Evolutionary conservation across 2,888 invertebrate genomes (phyloP), one percentile per base, ranked within the genome.

Genomic region (Dinocampus coccinellae): DNA sequence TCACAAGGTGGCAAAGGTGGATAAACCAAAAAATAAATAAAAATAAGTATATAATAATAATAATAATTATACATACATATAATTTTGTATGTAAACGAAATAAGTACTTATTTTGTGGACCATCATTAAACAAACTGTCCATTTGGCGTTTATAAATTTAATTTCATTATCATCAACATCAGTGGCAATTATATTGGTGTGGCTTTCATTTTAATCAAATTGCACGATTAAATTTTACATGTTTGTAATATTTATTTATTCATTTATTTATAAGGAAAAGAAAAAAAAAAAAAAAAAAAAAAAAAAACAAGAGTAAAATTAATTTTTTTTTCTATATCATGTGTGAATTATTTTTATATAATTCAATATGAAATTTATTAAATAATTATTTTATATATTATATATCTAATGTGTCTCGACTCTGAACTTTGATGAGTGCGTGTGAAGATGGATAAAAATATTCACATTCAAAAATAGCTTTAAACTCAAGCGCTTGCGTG

Each of bases 401-500:
- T 2, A 55, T 26, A 24, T 0, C 26, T 24, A 6, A 10, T 11
- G 22, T 26, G 22, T 24, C 26, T 22, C 11, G 55, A 13, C 24
- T 24, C 13, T 24, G 55, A 47, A 47, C 9, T 0, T 47, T 47
- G 16, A 47, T 55, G 55, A 55, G 55, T 55, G 26, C 55, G 26
- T 24, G 26, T 24, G 22, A 26, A 55, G 60, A 61, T 60, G 79
- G 80, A 81, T 82, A 82, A 82, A 82, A 82, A 82, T 81, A 81
- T 82, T 79, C 78, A 63, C 53, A 76, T 63, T 71, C 79, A 75
- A 73, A 82, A 82, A 82, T 82, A 80, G 80, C 75, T 78, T 66
- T 75, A 73, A 73, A 80, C 77, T 78, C 77, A 74, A 72, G 74
- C 66, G 66, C 61, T 33, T 33, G 52, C 22, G 26, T 33, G 70